Conservation (phyloP, 2,888 invertebrate genomes). For the Dryobota labecula region DNA sequence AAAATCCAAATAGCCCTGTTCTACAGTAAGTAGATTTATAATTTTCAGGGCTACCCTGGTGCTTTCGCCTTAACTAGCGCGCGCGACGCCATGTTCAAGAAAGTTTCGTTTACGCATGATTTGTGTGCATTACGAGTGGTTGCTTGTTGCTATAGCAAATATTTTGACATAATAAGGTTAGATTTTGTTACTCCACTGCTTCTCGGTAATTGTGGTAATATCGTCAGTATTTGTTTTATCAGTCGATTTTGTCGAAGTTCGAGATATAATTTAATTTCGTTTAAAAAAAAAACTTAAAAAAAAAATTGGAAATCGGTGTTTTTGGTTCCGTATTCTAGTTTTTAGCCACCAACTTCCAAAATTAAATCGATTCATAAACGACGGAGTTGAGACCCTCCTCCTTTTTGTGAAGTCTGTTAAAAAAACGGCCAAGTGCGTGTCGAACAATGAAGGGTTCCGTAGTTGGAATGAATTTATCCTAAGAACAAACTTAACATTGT, state of each 20-base stretch:
- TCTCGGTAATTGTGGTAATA: constrained; percentile 33
- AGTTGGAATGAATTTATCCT: too few species aligned
- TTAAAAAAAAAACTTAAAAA: too few species aligned
- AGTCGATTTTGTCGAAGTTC: neutral
- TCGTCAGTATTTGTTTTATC: neutral
- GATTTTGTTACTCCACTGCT: constrained; percentile 54
- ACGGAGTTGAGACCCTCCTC: too few species aligned
- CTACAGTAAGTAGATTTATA: neutral
- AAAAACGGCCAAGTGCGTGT: too few species aligned
- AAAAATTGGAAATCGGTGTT: too few species aligned
- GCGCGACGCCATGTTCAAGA: constrained; percentile 44
- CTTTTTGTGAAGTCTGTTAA: too few species aligned
- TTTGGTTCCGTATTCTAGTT: too few species aligned
- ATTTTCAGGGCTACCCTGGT: neutral
- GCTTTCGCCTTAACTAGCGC: constrained; percentile 29
- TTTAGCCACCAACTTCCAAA: too few species aligned
- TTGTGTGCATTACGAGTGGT: constrained; percentile 51
- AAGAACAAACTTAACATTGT: too few species aligned
- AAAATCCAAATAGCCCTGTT: too few species aligned
- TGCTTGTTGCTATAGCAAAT: constrained; percentile 27
- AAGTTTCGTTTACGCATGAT: constrained; percentile 59
- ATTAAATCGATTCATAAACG: too few species aligned
- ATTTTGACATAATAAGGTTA: constrained; percentile 62
- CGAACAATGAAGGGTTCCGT: too few species aligned
- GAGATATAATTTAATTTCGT: neutral